Conservation (phyloP, 1,140 invertebrate genomes). For the Maniola jurtina region DNA sequence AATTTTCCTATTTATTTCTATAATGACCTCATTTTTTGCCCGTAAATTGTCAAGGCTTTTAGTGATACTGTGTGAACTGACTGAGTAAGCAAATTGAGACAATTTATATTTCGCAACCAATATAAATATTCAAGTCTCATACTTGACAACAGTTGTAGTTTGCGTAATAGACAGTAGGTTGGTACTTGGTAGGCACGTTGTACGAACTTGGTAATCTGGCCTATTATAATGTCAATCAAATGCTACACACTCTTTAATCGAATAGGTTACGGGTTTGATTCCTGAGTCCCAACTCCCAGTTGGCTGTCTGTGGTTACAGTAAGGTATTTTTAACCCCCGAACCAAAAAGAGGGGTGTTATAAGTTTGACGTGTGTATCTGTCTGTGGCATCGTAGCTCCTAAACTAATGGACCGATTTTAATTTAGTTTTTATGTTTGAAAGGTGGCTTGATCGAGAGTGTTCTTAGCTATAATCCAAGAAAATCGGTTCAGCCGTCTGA, state of each 20-base stretch:
- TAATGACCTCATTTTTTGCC: neutral
- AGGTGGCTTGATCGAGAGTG: too few species aligned
- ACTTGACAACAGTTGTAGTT: neutral
- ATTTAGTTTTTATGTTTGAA: too few species aligned
- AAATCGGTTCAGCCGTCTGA: too few species aligned
- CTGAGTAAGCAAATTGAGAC: constrained; percentile 2
- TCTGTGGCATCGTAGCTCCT: too few species aligned
- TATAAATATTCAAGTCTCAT: constrained; percentile 3
- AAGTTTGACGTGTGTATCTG: too few species aligned
- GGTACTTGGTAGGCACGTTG: neutral
- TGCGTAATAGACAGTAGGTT: neutral
- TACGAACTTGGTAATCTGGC: neutral
- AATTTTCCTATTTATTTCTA: neutral
- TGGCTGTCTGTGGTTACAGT: too few species aligned
- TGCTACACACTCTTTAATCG: neutral
- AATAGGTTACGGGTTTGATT: neutral
- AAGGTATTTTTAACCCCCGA: neutral
- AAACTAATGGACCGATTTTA: too few species aligned
- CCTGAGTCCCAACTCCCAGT: neutral
- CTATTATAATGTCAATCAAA: constrained; percentile 1
- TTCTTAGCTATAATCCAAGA: too few species aligned
- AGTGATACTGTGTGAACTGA: neutral
- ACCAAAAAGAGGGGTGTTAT: too few species aligned
- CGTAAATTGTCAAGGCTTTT: constrained; percentile 1
- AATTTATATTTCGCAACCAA: neutral